A percentile compares a stretch with the other conserved stretches of the same genome.
Evolutionary conservation across 2,797 vertebrate species (phyloP).

Genomic region (Cheirogaleus major): DNA sequence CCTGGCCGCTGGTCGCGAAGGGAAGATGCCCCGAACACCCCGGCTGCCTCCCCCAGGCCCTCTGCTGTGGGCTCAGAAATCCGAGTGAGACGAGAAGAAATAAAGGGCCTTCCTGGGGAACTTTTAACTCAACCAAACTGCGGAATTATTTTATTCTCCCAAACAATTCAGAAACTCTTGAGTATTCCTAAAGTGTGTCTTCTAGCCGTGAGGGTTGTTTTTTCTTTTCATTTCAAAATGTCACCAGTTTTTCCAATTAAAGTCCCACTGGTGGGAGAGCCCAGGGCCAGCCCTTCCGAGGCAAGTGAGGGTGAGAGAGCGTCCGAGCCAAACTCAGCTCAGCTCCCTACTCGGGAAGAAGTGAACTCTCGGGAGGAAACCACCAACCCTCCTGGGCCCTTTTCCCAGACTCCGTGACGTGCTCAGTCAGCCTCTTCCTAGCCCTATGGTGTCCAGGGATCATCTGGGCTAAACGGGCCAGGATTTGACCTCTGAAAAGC

Average conservation of each 20-base stretch:
- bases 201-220: not conserved
- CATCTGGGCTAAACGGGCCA: not conserved
- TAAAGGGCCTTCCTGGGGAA: conserved; percentile 66
- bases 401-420: not conserved
- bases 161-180: not conserved
- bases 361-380: not conserved
- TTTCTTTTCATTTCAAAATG: conserved; percentile 49
- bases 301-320: conserved; percentile 5
- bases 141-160: not conserved
- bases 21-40: conserved; percentile 53
- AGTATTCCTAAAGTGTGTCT: not conserved
- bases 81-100: conserved; percentile 44
- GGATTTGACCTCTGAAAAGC: not conserved
- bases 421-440: not conserved
- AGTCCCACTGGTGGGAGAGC: conserved; percentile 43
- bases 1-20: conserved; percentile 73
- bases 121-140: conserved; percentile 61
- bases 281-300: not conserved
- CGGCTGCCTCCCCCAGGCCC: conserved; percentile 55
- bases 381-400: not conserved
- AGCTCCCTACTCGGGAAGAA: not conserved
- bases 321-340: not conserved
- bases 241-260: conserved; percentile 62
- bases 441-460: not conserved
- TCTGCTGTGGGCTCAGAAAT: conserved; percentile 65